Base-by-base conservation (phyloP, 2,113 vertebrate species). In the Psettodes erumei region DNA sequence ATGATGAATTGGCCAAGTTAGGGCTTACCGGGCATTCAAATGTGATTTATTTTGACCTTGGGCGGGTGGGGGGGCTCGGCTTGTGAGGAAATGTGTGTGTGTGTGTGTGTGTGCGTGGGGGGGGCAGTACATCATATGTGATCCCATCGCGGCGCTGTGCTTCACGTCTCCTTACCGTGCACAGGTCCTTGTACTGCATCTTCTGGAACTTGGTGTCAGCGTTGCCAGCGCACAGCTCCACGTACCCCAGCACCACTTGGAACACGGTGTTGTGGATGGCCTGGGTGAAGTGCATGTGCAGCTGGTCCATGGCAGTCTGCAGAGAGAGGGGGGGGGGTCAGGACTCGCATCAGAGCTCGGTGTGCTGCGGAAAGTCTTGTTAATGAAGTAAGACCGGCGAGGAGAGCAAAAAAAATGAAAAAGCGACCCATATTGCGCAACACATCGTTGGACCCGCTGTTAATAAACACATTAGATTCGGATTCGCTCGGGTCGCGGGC, bases 201-300 rank as follows among this genome's bases (percentile, higher is more conserved):
- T 99, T 99, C 94, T 99, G 98, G 89, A 99, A 99, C 90, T 98
- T 99, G 68, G 98, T 99, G 74, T 99, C 98, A 1, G 97, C 96
- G 47, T 98, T 98, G 76, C 95, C 97, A 0, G 98, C 98, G 43
- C 98, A 99, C 23, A 99, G 93, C 84, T 99, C 98, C 86, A 99
- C 98, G 2, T 99, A 99, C 35, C 98, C 98, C 81, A 99, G 95
- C 42, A 99, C 98, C 68, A 99, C 98, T 82, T 99, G 98, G 91
- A 99, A 99, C 56, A 99, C 98, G 0, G 97, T 99, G 91, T 99
- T 99, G 92, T 99, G 98, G 90, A 99, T 98, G 81, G 98, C 98
- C 88, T 99, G 98, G 58, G 98, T 98, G 88, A 99, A 99, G 92
- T 99, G 98, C 98, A 99, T 99, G 85, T 99, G 98, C 69, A 99